Evolutionary conservation across 2,888 invertebrate genomes (phyloP).

Genomic region (Morinoia aosen): DNA sequence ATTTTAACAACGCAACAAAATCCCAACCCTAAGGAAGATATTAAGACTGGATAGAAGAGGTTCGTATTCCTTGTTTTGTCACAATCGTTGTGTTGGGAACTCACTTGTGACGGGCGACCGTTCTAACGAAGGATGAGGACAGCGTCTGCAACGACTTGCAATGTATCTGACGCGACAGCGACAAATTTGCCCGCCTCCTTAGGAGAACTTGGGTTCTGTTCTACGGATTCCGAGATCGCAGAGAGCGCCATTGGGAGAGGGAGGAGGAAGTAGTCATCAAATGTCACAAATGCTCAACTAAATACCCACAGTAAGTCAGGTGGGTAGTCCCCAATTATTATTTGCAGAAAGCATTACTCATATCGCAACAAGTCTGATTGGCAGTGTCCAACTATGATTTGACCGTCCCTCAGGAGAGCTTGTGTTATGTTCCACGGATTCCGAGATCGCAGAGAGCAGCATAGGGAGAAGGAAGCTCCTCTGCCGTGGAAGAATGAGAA

Average conservation of each 20-base stretch:
- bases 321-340: too few relatives aligned
- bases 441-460: background rate
- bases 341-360: too few relatives aligned
- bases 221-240: background rate
- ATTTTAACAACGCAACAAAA: background rate
- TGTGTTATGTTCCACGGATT: background rate
- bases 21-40: background rate
- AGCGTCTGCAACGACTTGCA: background rate
- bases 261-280: background rate
- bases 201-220: background rate
- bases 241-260: background rate
- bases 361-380: too few relatives aligned
- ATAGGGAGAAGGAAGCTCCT: background rate
- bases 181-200: background rate
- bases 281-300: too few relatives aligned
- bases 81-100: too few relatives aligned
- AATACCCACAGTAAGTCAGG: too few relatives aligned
- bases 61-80: background rate
- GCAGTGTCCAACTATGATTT: too few relatives aligned
- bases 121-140: background rate
- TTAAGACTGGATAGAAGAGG: background rate
- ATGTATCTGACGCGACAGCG: background rate
- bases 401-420: too few relatives aligned
- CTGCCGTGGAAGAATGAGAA: background rate
- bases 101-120: background rate